Conservation (phyloP, 2,113 vertebrate genomes). For the Phalacrocorax carbo region DNA sequence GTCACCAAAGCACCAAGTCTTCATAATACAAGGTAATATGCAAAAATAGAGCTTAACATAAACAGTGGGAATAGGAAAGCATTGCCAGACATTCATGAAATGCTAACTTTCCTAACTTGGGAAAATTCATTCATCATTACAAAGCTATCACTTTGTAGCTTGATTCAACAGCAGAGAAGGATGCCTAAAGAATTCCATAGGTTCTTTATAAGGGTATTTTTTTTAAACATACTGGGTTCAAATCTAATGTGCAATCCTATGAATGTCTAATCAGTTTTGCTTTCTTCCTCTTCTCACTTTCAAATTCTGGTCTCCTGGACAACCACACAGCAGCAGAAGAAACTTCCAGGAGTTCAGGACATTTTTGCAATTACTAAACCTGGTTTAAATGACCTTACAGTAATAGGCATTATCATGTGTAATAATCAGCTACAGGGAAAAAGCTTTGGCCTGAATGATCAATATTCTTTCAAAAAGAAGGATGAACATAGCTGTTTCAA, state of each 20-base stretch:
- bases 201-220: neutral
- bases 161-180: neutral
- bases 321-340: neutral
- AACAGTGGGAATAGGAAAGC: neutral
- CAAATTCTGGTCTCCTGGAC: slow-evolving; percentile 7
- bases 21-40: neutral
- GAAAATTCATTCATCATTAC: neutral
- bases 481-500: neutral
- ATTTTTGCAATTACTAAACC: neutral
- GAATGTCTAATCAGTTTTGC: neutral
- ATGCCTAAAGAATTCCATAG: neutral
- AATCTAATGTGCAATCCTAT: neutral
- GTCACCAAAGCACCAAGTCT: neutral
- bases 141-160: neutral
- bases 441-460: neutral
- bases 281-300: slow-evolving; percentile 9
- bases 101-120: neutral
- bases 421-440: neutral
- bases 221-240: neutral
- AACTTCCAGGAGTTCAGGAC: neutral
- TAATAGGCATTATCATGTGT: neutral
- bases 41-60: neutral
- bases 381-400: neutral
- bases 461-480: neutral
- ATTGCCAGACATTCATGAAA: neutral